These are phyloP conservation scores for Halichondria panicea DNA, from an alignment of 37 sponge, comb jelly and placozoan genomes.

Conservation along the genomic window DNA sequence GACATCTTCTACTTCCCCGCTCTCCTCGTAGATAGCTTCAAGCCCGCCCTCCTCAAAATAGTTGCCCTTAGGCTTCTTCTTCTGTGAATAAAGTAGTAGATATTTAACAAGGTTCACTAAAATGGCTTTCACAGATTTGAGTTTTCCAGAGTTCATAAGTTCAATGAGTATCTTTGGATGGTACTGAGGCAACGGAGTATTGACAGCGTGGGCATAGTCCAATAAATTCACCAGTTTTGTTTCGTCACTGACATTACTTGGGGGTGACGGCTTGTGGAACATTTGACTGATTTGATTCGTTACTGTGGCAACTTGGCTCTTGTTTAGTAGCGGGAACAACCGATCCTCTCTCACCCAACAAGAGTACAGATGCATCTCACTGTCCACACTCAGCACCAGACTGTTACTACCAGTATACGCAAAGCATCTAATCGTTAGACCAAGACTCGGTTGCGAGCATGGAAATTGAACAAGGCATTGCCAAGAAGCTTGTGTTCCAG, in stretches of 20 bases:
- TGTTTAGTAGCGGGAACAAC: not conserved
- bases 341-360: slow-evolving; percentile 33
- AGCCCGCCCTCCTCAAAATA: slow-evolving; percentile 6
- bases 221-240: slow-evolving; percentile 41
- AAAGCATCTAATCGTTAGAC: slow-evolving; percentile 23
- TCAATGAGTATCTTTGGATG: slow-evolving; percentile 88
- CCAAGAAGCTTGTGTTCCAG: slow-evolving; percentile 20
- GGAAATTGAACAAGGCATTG: slow-evolving; percentile 54
- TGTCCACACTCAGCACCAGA: slow-evolving; percentile 40
- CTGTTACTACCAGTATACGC: slow-evolving; percentile 72
- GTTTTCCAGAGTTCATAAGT: slow-evolving; percentile 80
- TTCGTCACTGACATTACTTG: no score
- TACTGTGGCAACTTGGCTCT: not conserved
- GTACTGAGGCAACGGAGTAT: slow-evolving; percentile 82
- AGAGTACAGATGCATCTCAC: slow-evolving; percentile 58
- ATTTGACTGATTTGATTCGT: not conserved
- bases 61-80: not conserved
- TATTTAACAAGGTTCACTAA: slow-evolving; percentile 73
- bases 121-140: slow-evolving; percentile 72
- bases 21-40: slow-evolving; percentile 23
- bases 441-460: slow-evolving; percentile 20
- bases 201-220: slow-evolving; percentile 57
- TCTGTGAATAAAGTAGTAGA: slow-evolving; percentile 39
- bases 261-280: not conserved
- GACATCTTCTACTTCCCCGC: not conserved